Conservation (phyloP, 2,113 vertebrate species). For the Misgurnus mizolepis region DNA sequence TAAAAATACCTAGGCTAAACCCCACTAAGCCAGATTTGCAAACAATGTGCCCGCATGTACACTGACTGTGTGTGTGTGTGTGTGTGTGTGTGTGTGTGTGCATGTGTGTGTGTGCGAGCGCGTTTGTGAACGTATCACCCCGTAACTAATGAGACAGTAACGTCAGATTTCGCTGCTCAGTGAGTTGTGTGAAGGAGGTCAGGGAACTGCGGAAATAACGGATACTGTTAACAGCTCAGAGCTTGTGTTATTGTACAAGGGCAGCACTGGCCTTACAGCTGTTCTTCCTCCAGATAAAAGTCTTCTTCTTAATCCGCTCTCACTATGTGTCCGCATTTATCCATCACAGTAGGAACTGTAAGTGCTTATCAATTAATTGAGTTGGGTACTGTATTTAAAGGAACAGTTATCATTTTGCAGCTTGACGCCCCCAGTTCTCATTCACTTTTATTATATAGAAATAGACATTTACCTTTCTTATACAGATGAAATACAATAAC, state of each 20-base stretch:
- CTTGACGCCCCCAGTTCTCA: neutral
- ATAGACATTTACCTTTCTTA: too few relatives aligned
- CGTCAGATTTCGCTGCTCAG: slow-evolving; percentile 23
- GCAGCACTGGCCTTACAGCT: slow-evolving; percentile 10
- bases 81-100: neutral
- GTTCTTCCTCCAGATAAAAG: slow-evolving; percentile 26
- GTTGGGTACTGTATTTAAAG: neutral
- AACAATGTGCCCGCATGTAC: slow-evolving; percentile 9
- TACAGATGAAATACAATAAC: too few relatives aligned
- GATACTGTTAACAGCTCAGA: slow-evolving; percentile 8
- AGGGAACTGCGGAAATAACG: slow-evolving; percentile 21
- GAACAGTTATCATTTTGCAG: too few relatives aligned
- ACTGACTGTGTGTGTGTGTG: neutral
- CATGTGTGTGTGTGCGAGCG: slow-evolving; percentile 12
- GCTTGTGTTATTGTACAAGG: slow-evolving; percentile 16
- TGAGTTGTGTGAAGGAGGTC: slow-evolving; percentile 31
- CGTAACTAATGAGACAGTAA: slow-evolving; percentile 40
- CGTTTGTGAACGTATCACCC: slow-evolving; percentile 10
- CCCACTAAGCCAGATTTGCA: slow-evolving; percentile 3
- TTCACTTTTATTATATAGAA: too few relatives aligned
- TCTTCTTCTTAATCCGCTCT: slow-evolving; percentile 2
- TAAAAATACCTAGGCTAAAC: too few relatives aligned
- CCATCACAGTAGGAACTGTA: slow-evolving; percentile 1
- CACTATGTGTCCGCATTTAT: slow-evolving; percentile 26
- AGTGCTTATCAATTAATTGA: neutral